Percentiles rank a stretch among this genome's conserved stretches.
These are phyloP conservation scores for Podarcis lilfordi DNA, from an alignment of 2,797 vertebrate species.

Conservation along the genomic window DNA sequence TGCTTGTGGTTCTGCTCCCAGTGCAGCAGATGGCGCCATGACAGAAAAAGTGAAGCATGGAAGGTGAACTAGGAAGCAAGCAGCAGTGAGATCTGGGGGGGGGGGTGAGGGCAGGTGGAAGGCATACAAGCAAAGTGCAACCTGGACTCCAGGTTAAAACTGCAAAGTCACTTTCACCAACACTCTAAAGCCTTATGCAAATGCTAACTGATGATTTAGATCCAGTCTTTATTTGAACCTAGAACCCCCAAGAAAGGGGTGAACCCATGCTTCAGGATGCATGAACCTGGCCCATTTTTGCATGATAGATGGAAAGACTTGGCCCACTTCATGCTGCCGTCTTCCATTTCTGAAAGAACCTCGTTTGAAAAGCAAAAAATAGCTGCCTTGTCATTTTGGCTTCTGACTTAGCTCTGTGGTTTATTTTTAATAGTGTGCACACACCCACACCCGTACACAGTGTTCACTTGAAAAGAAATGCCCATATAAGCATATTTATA, in stretches of 20 bases:
- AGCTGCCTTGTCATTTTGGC: background rate
- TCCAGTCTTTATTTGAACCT: background rate
- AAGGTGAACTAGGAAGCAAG: no score
- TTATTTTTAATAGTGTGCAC: background rate
- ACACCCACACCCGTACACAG: background rate
- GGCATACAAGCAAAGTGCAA: background rate
- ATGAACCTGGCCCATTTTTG: background rate
- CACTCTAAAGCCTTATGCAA: background rate
- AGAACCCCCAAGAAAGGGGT: background rate
- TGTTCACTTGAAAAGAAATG: background rate
- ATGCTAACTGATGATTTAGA: background rate
- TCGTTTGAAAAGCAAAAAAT: background rate
- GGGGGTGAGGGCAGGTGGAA: background rate
- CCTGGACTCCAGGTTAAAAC: background rate
- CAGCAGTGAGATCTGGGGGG: background rate
- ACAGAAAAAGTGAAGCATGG: no score
- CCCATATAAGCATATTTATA: background rate
- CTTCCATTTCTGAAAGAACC: background rate
- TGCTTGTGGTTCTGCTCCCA: background rate
- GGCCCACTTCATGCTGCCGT: background rate
- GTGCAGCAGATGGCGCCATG: background rate
- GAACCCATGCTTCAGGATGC: background rate
- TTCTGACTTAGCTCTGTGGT: background rate
- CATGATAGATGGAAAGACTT: background rate
- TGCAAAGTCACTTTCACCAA: background rate